These are phyloP conservation scores for Busseola fusca DNA, from an alignment of 2,888 invertebrate genomes.

Conservation along the genomic window DNA sequence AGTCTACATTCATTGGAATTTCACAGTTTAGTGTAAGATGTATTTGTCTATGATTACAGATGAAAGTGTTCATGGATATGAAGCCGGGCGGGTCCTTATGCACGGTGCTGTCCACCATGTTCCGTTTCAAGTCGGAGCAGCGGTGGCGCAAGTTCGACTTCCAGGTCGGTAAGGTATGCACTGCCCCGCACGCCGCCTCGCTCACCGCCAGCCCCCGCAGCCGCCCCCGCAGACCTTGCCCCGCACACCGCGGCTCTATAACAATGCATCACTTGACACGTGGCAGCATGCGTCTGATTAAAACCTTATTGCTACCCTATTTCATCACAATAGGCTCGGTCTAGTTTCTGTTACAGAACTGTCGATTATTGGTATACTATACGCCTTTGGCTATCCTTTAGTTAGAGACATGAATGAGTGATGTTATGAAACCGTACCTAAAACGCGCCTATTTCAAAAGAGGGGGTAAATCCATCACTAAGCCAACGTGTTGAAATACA, in stretches of 20 bases:
- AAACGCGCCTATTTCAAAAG: neutral
- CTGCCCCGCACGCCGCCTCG: slow-evolving; percentile 80
- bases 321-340: neutral
- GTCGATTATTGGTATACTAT: neutral
- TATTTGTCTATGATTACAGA: slow-evolving; percentile 87
- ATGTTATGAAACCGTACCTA: neutral
- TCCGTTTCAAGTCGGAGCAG: slow-evolving; percentile 98
- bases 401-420: neutral
- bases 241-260: slow-evolving; percentile 74
- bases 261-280: slow-evolving; percentile 72
- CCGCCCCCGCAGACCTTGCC: slow-evolving; percentile 67
- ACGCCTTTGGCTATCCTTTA: neutral
- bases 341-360: neutral
- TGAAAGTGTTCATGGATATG: slow-evolving; percentile 98
- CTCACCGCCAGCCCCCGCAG: slow-evolving; percentile 71
- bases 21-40: neutral
- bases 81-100: slow-evolving; percentile 97
- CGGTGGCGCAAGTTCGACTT: slow-evolving; percentile 98
- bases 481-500: neutral
- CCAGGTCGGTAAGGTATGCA: slow-evolving; percentile 94
- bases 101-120: slow-evolving; percentile 97
- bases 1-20: neutral
- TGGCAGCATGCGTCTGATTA: slow-evolving; percentile 59
- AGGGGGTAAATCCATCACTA: neutral
- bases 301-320: neutral